phyloP scores from a whole-genome alignment of 2,797 vertebrate genomes.

The Oreortyx pictus region DNA sequence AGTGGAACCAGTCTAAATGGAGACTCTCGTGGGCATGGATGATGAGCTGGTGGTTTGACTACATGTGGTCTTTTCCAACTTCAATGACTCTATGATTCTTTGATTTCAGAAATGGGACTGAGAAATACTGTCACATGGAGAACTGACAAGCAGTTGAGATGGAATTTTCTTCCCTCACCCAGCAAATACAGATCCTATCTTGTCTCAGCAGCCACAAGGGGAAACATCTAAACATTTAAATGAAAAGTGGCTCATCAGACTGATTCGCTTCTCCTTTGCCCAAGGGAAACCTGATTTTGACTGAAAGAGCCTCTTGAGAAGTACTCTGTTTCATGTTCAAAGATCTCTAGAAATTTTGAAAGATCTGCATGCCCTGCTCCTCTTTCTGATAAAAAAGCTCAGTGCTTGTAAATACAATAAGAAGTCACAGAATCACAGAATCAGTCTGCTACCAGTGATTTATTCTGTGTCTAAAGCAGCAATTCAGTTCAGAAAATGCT shows the following conservation, averaged over 20 bases:
- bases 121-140: background rate
- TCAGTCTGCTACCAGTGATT: too few species aligned
- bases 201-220: rapidly evolving
- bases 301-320: background rate
- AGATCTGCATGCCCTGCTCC: background rate
- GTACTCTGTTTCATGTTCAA: background rate
- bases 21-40: too few species aligned
- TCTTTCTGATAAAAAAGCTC: background rate
- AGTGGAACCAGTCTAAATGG: background rate
- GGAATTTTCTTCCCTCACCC: rapidly evolving
- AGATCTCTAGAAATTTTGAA: background rate
- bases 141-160: background rate
- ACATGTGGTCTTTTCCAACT: too few species aligned
- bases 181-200: background rate
- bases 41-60: too few species aligned
- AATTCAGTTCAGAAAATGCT: background rate
- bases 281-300: background rate
- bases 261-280: background rate
- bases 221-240: background rate
- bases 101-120: background rate
- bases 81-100: background rate
- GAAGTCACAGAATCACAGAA: background rate
- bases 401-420: background rate
- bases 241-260: background rate
- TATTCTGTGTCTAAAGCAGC: background rate